These are phyloP conservation scores for Mesorhabditis spiculigera DNA, from an alignment of 2,888 invertebrate genomes.

Conservation along the genomic window DNA sequence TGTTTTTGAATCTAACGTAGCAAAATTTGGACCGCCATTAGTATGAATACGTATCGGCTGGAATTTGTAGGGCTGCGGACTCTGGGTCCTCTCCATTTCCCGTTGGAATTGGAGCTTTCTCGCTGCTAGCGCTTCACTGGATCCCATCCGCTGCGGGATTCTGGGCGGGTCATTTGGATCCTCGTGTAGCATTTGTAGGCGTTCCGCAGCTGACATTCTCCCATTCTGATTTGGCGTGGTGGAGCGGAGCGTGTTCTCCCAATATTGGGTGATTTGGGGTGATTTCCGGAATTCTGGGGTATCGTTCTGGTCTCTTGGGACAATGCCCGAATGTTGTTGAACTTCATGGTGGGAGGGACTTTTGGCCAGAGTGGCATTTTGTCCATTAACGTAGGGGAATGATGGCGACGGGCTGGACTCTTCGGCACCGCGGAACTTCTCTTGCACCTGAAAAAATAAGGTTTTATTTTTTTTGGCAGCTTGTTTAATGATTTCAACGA, in stretches of 20 bases:
- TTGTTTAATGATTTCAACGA: too few relatives aligned
- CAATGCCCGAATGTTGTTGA: constrained; percentile 23
- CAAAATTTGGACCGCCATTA: not conserved
- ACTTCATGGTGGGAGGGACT: constrained; percentile 25
- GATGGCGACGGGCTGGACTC: constrained; percentile 19
- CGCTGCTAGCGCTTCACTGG: constrained; percentile 39
- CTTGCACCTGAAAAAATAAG: constrained; percentile 23
- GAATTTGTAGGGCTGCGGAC: constrained; percentile 47
- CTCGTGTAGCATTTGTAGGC: constrained; percentile 52
- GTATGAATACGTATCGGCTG: constrained; percentile 17
- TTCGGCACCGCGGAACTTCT: constrained; percentile 29
- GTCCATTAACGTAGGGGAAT: constrained; percentile 25
- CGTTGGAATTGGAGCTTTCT: constrained; percentile 34
- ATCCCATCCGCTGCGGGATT: constrained; percentile 29
- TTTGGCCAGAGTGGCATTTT: constrained; percentile 24
- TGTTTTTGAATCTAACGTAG: constrained; percentile 20
- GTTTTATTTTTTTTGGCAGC: too few relatives aligned
- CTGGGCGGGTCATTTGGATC: constrained; percentile 27
- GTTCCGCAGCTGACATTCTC: constrained; percentile 48
- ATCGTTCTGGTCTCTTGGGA: constrained; percentile 27
- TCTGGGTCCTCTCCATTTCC: not conserved
- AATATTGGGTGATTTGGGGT: constrained; percentile 39
- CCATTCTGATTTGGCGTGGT: constrained; percentile 27
- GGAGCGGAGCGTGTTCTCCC: constrained; percentile 40
- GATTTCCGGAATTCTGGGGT: constrained; percentile 13